Base-by-base conservation (phyloP, 2,888 invertebrate species). In the Galeruca laticollis region DNA sequence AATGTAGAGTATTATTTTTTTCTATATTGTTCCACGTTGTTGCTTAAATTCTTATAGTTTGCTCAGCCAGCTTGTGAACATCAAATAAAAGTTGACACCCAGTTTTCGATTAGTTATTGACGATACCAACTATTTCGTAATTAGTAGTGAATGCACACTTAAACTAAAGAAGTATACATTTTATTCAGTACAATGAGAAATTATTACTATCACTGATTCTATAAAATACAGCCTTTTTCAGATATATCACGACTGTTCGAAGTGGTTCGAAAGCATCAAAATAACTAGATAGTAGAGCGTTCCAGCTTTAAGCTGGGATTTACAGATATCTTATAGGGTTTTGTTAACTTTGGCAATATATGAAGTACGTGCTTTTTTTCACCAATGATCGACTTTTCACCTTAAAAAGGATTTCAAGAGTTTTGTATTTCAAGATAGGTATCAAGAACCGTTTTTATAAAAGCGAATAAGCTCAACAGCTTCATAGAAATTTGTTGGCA, bases 241-340 rank as follows among this genome's bases (percentile, higher is more conserved):
- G 15, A 43, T 21, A 65, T 59, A 56, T 64, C 35, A 60, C 51
- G n/a, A 59, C 51, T 59, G 47, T 59, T 26, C 3, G 15, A 31
- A 51, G 49, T 26, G 57, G 65, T 65, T 65, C 33, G 49, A 57
- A 66, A 60, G 51, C 66, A 60, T 57, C 57, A 49, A 65, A 65
- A 65, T 51, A 60, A 66, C 49, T 49, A 51, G 59, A 66, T 59
- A 66, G 59, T 59, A 60, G 37, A 51, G 59, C 57, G 59, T 37
- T 66, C 15, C 26, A 33, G 40, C 15, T 49, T 59, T 51, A 60
- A 66, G 66, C 66, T 63, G 61, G 71, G 71, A 72, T 72, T 69
- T 72, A 69, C 69, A 69, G 71, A 69, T 72, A 66, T 66, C 66
- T 18, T 66, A 60, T 66, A 51, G 66, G 66, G 59, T 66, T 66